These are phyloP conservation scores for Leguminivora glycinivorella DNA, from an alignment of 1,140 invertebrate genomes.

Conservation along the genomic window DNA sequence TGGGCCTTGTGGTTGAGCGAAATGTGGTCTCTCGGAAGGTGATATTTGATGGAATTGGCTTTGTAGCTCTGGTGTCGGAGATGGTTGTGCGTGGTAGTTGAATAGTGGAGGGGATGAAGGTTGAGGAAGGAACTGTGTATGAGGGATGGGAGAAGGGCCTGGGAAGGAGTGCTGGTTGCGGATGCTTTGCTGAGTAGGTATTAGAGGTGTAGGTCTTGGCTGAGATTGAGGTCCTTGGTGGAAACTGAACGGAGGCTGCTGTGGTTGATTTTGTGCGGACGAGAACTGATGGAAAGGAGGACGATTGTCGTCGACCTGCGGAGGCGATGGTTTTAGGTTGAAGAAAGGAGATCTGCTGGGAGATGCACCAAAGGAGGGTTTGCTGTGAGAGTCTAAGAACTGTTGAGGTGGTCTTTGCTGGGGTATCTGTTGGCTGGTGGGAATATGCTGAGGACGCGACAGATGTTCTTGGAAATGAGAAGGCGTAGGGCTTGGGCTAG, in stretches of 20 bases:
- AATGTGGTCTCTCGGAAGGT: constrained; percentile 36
- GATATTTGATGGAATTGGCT: constrained; percentile 52
- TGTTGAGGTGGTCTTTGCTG: constrained; percentile 63
- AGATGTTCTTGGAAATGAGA: constrained; percentile 59
- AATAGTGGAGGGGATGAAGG: constrained; percentile 67
- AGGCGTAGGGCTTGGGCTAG: constrained; percentile 57
- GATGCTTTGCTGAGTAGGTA: constrained; percentile 47
- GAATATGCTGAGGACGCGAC: constrained; percentile 57
- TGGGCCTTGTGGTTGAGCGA: constrained; percentile 42
- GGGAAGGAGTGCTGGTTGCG: constrained; percentile 52
- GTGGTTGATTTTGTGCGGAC: constrained; percentile 52
- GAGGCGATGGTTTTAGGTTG: constrained; percentile 77
- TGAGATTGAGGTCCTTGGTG: constrained; percentile 60
- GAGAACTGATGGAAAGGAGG: constrained; percentile 64
- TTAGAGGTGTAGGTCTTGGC: constrained; percentile 51
- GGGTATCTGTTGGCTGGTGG: constrained; percentile 61
- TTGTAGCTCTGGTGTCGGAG: constrained; percentile 53
- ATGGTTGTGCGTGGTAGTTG: constrained; percentile 65
- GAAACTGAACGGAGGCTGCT: constrained; percentile 71
- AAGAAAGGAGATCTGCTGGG: constrained; percentile 65
- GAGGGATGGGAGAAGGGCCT: constrained; percentile 58
- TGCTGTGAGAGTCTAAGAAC: constrained; percentile 63
- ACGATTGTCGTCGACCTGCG: constrained; percentile 68
- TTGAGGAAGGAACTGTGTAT: constrained; percentile 66
- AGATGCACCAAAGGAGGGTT: constrained; percentile 47